Percentiles rank a stretch among this genome's conserved stretches.
Conservation (phyloP, 2,113 vertebrate genomes). For the Geothlypis trichas region DNA sequence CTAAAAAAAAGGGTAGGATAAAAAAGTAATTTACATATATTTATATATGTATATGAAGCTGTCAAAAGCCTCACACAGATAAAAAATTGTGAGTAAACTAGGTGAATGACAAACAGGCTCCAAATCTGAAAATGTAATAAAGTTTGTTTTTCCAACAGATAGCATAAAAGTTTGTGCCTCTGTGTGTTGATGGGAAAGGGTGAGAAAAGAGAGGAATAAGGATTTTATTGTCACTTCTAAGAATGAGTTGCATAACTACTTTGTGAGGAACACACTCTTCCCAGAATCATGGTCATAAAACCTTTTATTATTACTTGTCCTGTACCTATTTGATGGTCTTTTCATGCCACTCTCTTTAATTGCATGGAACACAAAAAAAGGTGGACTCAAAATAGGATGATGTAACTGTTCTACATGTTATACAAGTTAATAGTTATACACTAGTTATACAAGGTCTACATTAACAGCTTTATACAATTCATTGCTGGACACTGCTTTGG, state of each 20-base stretch:
- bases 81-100: background rate
- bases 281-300: slow-evolving; percentile 44
- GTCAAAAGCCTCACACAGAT: background rate
- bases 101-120: background rate
- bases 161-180: background rate
- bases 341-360: background rate
- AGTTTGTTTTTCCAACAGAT: background rate
- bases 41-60: background rate
- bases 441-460: slow-evolving; percentile 14
- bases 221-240: slow-evolving; percentile 37
- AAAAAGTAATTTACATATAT: background rate
- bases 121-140: background rate
- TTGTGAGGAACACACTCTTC: background rate
- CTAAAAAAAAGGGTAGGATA: background rate
- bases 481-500: background rate
- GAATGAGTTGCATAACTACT: slow-evolving; percentile 23
- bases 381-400: background rate
- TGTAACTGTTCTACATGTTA: slow-evolving; percentile 9
- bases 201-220: background rate
- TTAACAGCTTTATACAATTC: background rate
- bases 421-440: slow-evolving; percentile 28
- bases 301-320: background rate
- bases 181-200: background rate
- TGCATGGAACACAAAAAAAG: background rate
- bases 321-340: background rate